phyloP scores from a whole-genome alignment of 2,113 vertebrate genomes.

The Corynorhinus townsendii region DNA sequence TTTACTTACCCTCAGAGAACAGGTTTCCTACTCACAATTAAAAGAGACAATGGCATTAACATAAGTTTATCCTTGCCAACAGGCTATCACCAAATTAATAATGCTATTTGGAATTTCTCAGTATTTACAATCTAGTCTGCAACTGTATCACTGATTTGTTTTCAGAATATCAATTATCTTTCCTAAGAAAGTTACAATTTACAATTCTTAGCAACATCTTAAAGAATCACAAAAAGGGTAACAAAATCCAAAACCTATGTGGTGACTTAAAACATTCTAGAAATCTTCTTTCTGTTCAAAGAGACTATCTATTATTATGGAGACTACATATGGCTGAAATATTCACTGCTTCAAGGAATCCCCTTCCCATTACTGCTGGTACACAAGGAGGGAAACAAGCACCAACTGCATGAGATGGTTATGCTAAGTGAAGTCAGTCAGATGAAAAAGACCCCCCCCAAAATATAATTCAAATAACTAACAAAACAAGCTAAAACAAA shows the following conservation, averaged over 20 bases:
- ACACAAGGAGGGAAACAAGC: neutral
- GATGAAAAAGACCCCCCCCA: neutral
- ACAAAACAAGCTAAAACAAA: neutral
- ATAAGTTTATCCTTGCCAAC: neutral
- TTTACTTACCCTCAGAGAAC: conserved; percentile 58
- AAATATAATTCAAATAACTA: neutral
- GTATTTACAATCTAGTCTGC: conserved; percentile 5
- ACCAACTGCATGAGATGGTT: neutral
- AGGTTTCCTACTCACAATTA: conserved; percentile 43
- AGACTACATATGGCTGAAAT: neutral
- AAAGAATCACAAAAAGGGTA: conserved; percentile 17
- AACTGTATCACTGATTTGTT: conserved; percentile 25
- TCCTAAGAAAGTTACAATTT: neutral
- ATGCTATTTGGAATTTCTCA: neutral
- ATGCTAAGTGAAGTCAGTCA: neutral
- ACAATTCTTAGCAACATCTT: neutral
- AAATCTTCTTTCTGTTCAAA: conserved; percentile 24
- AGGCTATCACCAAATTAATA: conserved; percentile 19
- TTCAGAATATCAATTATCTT: conserved; percentile 19
- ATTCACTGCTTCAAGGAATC: neutral
- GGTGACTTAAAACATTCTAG: neutral
- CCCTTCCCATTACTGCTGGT: neutral
- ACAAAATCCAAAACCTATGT: neutral
- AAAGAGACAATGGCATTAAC: conserved; percentile 25
- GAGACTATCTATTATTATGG: neutral